Conservation (phyloP, 1,140 invertebrate genomes). For the Mamestra configurata region DNA sequence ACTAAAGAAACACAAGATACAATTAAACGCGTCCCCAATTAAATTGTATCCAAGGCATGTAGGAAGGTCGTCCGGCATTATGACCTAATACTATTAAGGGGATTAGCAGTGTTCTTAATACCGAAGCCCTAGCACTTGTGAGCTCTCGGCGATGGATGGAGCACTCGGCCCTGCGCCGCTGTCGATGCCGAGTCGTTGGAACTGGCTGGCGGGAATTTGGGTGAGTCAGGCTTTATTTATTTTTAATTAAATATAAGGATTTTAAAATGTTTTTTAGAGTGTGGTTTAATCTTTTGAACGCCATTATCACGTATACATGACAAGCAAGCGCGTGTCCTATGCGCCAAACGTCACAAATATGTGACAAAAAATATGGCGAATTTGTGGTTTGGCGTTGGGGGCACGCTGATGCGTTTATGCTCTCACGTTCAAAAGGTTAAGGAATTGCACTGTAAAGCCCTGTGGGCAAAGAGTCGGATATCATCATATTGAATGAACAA, state of each 20-base stretch:
- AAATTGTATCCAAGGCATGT: slow-evolving; percentile 56
- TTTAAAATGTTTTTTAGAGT: neutral
- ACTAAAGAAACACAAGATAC: neutral
- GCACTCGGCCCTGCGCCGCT: slow-evolving; percentile 53
- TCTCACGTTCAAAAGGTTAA: no score
- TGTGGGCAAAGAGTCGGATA: no score
- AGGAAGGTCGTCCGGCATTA: slow-evolving; percentile 66
- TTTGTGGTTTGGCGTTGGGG: no score
- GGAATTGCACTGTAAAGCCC: no score
- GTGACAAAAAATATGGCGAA: no score
- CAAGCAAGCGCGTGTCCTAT: no score
- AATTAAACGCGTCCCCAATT: slow-evolving; percentile 59
- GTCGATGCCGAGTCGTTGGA: slow-evolving; percentile 40
- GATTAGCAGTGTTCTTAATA: slow-evolving; percentile 66
- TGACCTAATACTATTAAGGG: slow-evolving; percentile 67
- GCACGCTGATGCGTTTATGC: no score
- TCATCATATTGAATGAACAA: no score
- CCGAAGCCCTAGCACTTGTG: slow-evolving; percentile 77
- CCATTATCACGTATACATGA: no score
- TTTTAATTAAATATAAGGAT: neutral
- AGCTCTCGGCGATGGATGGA: slow-evolving; percentile 59
- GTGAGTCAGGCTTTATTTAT: slow-evolving; percentile 36
- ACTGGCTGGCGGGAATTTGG: neutral
- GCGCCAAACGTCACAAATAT: no score
- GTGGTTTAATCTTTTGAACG: no score